Evolutionary conservation across 2,113 vertebrate genomes (phyloP), one percentile per base, ranked within the genome.

Genomic region (Pseudorasbora parva): DNA sequence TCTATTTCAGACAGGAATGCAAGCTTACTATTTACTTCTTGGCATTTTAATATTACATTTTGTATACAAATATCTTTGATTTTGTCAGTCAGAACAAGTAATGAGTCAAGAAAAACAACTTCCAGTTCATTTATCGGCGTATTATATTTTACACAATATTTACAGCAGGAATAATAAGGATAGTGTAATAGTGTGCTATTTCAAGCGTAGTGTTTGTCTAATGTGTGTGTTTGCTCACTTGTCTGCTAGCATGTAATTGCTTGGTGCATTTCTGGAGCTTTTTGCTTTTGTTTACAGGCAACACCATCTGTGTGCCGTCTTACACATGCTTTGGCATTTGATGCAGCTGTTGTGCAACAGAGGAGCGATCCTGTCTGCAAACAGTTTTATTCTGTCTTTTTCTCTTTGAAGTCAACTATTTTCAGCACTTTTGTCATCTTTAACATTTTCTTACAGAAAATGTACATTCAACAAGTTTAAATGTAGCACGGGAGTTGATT

Each of bases 261-360:
- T 62, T 19, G 0, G 41, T 45, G 4, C 14, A 45, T 78, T 78
- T 78, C 21, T 41, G 19, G 54, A 60, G 75, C 75, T n/a, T 78
- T 78, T 64, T 27, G 57, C 23, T 60, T 62, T 62, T 62, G 57
- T 78, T 78, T 47, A 62, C 41, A 47, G 41, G 54, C 7, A 59
- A 78, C 56, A 78, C 51, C 76, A 64, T 78, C 57, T 78, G 76
- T 78, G 57, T 78, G 37, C 30, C 9, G 37, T 47, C 23, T 27
- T 47, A 47, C 56, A 62, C 76, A 62, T 25, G 74, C 57, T 43
- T 60, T 78, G 75, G 75, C 75, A 45, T 78, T 60, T 78, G 51
- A 78, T 23, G 11, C 75, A 78, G 76, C 57, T 78, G 76, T 78
- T 78, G n/a, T 78, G 57, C 76, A 62, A 27, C 76, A 78, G 57